These are phyloP conservation scores for Triplophysa tibetana DNA, from an alignment of 2,113 vertebrate genomes.

Conservation along the genomic window DNA sequence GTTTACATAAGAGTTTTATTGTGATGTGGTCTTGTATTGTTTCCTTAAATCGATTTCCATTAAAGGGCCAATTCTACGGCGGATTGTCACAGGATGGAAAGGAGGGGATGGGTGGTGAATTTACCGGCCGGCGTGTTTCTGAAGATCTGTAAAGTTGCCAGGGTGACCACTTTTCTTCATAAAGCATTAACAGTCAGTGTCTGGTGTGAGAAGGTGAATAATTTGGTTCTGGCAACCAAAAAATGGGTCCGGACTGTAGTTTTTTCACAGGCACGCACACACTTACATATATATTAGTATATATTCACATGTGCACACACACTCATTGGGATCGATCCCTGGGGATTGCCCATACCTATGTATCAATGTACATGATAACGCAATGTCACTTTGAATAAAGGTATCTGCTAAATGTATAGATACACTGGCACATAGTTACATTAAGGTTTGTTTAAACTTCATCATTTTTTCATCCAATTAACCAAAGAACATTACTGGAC, in stretches of 20 bases:
- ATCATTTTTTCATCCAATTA: constrained; percentile 24
- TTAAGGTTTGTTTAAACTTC: background rate
- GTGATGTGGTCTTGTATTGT: constrained; percentile 57
- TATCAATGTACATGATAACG: too few species aligned
- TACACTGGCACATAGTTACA: background rate
- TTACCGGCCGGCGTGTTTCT: constrained; percentile 55
- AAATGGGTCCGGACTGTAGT: too few species aligned
- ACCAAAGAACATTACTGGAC: constrained; percentile 17
- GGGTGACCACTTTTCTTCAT: constrained; percentile 64
- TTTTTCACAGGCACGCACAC: background rate
- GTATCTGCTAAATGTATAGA: background rate
- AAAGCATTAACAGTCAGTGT: constrained; percentile 28
- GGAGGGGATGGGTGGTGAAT: background rate
- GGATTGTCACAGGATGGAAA: constrained; percentile 41
- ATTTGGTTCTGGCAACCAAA: background rate
- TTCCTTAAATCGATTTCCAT: constrained; percentile 63
- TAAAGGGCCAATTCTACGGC: constrained; percentile 47
- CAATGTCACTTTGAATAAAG: too few species aligned
- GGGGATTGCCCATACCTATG: too few species aligned
- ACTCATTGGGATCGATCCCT: background rate
- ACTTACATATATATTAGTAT: too few species aligned
- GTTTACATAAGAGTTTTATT: constrained; percentile 49
- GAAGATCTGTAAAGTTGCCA: constrained; percentile 64
- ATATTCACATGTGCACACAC: background rate
- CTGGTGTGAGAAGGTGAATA: constrained; percentile 24